These are phyloP conservation scores for Lasioglossum vierecki DNA, from an alignment of 2,888 invertebrate species.

Conservation along the genomic window DNA sequence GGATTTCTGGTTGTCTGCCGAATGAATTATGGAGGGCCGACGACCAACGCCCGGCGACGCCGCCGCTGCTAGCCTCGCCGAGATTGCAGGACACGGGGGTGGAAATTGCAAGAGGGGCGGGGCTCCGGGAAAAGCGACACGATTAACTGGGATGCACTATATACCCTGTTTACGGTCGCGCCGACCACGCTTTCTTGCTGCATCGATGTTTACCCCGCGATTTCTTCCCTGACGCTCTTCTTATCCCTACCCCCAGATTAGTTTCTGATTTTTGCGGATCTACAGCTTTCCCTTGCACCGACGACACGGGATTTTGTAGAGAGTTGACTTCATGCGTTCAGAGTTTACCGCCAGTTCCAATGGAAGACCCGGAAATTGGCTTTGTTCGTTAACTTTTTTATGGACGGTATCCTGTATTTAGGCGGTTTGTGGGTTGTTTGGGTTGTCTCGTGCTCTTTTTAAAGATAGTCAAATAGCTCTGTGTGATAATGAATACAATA, in stretches of 20 bases:
- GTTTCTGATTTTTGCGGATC: slow-evolving; percentile 7
- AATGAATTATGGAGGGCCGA: slow-evolving; percentile 75
- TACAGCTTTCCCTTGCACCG: neutral
- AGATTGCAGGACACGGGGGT: slow-evolving; percentile 58
- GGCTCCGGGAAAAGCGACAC: slow-evolving; percentile 41
- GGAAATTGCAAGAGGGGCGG: slow-evolving; percentile 46
- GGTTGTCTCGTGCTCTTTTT: neutral
- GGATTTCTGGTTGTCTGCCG: slow-evolving; percentile 79
- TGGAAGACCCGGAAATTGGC: neutral
- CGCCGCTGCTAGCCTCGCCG: slow-evolving; percentile 47
- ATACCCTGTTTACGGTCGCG: slow-evolving; percentile 48
- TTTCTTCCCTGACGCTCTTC: slow-evolving; percentile 24
- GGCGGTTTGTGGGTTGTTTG: neutral
- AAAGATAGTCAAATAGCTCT: neutral
- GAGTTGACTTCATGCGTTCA: neutral
- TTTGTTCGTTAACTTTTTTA: neutral
- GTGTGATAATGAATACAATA: neutral
- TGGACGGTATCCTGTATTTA: neutral
- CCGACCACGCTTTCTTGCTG: slow-evolving; percentile 37
- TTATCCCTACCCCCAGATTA: slow-evolving; percentile 23
- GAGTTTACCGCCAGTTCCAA: neutral
- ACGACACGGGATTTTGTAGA: neutral
- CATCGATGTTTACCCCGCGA: slow-evolving; percentile 33
- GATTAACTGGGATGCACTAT: slow-evolving; percentile 45
- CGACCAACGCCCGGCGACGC: slow-evolving; percentile 66